Evolutionary conservation across 2,888 invertebrate genomes (phyloP).

Genomic region (Galerucella pusilla): DNA sequence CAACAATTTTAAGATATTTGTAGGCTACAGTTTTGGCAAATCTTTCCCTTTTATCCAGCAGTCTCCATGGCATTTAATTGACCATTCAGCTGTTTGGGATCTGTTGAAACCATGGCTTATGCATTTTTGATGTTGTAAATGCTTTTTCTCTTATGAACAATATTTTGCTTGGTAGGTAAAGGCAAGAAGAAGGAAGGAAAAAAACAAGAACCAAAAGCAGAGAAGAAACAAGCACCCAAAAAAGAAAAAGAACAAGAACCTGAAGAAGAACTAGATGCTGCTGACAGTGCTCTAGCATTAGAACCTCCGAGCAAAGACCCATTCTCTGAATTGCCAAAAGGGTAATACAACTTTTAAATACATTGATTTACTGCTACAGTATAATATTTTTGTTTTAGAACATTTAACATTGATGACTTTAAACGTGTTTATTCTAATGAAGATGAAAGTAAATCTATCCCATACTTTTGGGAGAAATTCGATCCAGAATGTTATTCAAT

Average conservation of each 20-base stretch:
- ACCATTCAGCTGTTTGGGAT: too few species aligned
- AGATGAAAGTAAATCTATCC: slow-evolving; percentile 90
- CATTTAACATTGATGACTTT: slow-evolving; percentile 96
- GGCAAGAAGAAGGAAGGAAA: slow-evolving; percentile 62
- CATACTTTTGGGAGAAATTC: slow-evolving; percentile 98
- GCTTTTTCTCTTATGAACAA: background rate
- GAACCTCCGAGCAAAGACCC: slow-evolving; percentile 93
- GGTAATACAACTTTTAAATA: slow-evolving; percentile 63
- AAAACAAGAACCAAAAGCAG: slow-evolving; percentile 62
- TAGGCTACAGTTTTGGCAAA: too few species aligned
- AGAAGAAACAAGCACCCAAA: slow-evolving; percentile 58
- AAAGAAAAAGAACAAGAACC: slow-evolving; percentile 67
- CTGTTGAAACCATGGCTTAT: too few species aligned
- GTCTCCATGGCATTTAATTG: too few species aligned
- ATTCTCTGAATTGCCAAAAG: slow-evolving; percentile 89
- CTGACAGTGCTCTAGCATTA: slow-evolving; percentile 75
- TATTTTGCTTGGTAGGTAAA: slow-evolving; percentile 49
- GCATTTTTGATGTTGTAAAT: too few species aligned
- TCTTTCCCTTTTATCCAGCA: too few species aligned
- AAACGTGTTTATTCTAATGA: slow-evolving; percentile 98
- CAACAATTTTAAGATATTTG: too few species aligned
- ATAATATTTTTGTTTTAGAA: slow-evolving; percentile 66
- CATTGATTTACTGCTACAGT: background rate
- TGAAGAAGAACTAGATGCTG: slow-evolving; percentile 74
- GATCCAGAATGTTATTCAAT: slow-evolving; percentile 96